Percentiles rank a stretch among this genome's conserved stretches.
phyloP scores from a whole-genome alignment of 2,888 invertebrate genomes.

The Linyphia triangularis region DNA sequence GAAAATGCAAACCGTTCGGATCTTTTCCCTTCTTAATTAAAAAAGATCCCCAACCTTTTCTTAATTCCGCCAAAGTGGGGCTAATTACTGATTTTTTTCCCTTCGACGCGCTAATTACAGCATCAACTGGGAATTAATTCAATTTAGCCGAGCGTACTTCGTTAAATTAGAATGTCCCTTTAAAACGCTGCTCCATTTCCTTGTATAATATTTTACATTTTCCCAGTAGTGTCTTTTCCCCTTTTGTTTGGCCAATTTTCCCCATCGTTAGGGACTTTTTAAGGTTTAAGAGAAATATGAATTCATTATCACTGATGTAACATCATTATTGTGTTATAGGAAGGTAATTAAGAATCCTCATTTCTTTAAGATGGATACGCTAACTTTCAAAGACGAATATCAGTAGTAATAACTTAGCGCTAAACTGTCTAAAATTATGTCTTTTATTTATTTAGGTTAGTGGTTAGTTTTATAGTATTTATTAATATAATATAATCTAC shows the following conservation, averaged over 20 bases:
- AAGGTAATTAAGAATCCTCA: not conserved
- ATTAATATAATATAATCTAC: too few relatives aligned
- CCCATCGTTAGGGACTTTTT: not conserved
- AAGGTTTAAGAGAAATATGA: not conserved
- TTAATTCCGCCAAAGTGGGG: conserved; percentile 46
- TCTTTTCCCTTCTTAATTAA: conserved; percentile 64
- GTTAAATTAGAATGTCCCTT: conserved; percentile 58
- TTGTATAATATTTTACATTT: conserved; percentile 22
- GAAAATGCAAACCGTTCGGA: conserved; percentile 50
- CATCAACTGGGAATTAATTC: conserved; percentile 70
- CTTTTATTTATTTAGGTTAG: not conserved
- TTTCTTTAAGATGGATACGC: not conserved
- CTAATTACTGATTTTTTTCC: conserved; percentile 69
- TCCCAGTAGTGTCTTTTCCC: not conserved
- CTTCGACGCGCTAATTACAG: conserved; percentile 58
- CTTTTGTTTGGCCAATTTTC: not conserved
- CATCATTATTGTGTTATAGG: not conserved
- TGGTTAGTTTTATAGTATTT: not conserved
- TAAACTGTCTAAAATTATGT: not conserved
- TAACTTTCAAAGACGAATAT: not conserved
- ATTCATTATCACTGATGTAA: not conserved
- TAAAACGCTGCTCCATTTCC: conserved; percentile 35
- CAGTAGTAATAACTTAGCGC: not conserved
- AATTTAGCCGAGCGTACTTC: conserved; percentile 62
- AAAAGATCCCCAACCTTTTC: conserved; percentile 60